Evolutionary conservation across 1,140 invertebrate species (phyloP).

Genomic region (Venturia canescens): DNA sequence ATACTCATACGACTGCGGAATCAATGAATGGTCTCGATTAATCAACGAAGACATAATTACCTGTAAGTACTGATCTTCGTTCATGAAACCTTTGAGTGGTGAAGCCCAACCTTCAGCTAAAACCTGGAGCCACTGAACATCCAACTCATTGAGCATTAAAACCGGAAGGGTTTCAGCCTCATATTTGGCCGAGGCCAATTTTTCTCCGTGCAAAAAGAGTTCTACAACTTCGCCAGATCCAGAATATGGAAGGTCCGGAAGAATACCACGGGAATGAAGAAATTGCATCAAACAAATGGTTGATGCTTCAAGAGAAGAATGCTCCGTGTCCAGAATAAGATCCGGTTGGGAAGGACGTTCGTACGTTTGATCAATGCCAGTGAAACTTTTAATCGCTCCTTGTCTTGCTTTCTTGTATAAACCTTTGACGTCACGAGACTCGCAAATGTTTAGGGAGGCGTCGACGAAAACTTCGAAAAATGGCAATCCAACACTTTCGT

Average conservation of each 20-base stretch:
- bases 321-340: slow-evolving; percentile 90
- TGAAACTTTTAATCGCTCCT: slow-evolving; percentile 97
- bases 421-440: slow-evolving; percentile 96
- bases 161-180: slow-evolving; percentile 84
- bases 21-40: no score
- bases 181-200: slow-evolving; percentile 79
- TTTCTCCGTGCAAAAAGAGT: slow-evolving; percentile 88
- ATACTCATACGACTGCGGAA: no score
- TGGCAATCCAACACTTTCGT: slow-evolving; percentile 89
- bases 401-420: slow-evolving; percentile 98
- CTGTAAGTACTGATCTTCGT: slow-evolving; percentile 95
- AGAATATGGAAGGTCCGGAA: slow-evolving; percentile 79
- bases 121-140: slow-evolving; percentile 97
- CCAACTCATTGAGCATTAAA: slow-evolving; percentile 87
- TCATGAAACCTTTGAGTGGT: slow-evolving; percentile 97
- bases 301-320: slow-evolving; percentile 88
- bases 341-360: slow-evolving; percentile 93
- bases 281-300: slow-evolving; percentile 88
- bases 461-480: slow-evolving; percentile 99
- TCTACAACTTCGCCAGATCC: slow-evolving; percentile 83
- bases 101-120: slow-evolving; percentile 98
- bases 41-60: slow-evolving; percentile 81
- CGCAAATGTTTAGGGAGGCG: slow-evolving; percentile 96
- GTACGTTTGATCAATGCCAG: slow-evolving; percentile 97
- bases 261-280: slow-evolving; percentile 82